Conservation (phyloP, 2,888 invertebrate species). For the Leistus spinibarbis region DNA sequence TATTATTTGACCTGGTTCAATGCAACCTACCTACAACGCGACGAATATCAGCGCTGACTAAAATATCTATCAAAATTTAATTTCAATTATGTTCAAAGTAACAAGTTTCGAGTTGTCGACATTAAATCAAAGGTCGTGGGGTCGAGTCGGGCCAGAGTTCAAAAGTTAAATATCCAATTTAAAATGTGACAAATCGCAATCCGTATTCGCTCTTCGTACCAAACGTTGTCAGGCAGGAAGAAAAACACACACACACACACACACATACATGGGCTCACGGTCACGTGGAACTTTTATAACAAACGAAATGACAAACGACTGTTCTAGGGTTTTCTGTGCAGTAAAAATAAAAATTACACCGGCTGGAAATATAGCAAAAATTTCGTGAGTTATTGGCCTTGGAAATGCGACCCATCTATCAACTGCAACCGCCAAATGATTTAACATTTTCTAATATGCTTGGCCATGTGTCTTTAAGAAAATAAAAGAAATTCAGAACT, state of each 20-base stretch:
- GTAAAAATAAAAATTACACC: background rate
- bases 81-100: constrained; percentile 9
- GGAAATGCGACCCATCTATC: background rate
- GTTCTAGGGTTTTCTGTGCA: background rate
- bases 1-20: too few species aligned
- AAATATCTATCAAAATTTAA: constrained; percentile 12
- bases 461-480: background rate
- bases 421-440: background rate
- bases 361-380: background rate
- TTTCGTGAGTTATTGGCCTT: background rate
- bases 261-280: background rate
- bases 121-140: constrained; percentile 12
- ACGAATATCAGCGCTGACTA: too few species aligned
- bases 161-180: constrained; percentile 30
- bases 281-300: background rate
- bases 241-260: background rate
- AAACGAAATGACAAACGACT: constrained; percentile 8
- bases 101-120: constrained; percentile 8
- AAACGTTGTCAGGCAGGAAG: background rate
- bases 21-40: too few species aligned
- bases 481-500: too few species aligned
- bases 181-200: constrained; percentile 25
- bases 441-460: background rate
- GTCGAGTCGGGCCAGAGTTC: constrained; percentile 1
- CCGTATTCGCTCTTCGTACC: background rate